Evolutionary conservation across 2,888 invertebrate species (phyloP).

Genomic region (Drosophila helvetica): DNA sequence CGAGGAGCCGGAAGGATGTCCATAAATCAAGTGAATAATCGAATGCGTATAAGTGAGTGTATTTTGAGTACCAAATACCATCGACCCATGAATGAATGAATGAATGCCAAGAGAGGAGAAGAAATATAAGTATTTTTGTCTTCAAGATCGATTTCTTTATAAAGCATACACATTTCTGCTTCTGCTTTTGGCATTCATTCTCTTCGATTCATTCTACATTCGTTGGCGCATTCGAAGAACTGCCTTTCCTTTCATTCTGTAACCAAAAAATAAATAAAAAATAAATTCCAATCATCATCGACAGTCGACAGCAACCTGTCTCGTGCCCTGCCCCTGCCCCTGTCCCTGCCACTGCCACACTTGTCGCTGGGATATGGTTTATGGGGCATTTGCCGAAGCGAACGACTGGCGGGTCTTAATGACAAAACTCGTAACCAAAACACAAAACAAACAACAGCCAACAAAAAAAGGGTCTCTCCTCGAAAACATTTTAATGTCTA

Average conservation of each 20-base stretch:
- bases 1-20: background rate
- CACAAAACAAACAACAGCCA: background rate
- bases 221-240: background rate
- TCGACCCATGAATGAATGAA: background rate
- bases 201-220: too few species aligned
- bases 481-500: constrained; percentile 50
- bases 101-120: background rate
- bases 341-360: constrained; percentile 13
- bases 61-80: background rate
- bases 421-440: constrained; percentile 62
- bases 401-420: constrained; percentile 70
- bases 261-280: background rate
- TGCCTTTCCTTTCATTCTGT: background rate
- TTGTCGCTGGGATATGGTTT: constrained; percentile 61
- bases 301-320: background rate
- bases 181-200: too few species aligned
- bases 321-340: constrained; percentile 17
- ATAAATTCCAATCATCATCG: background rate
- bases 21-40: constrained; percentile 45
- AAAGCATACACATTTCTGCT: too few species aligned
- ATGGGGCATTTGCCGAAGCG: constrained; percentile 62
- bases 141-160: too few species aligned
- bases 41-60: background rate
- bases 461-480: constrained; percentile 34
- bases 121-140: background rate